Conservation (phyloP, 2,888 invertebrate genomes). For the Ptycholaimellus sp. region DNA sequence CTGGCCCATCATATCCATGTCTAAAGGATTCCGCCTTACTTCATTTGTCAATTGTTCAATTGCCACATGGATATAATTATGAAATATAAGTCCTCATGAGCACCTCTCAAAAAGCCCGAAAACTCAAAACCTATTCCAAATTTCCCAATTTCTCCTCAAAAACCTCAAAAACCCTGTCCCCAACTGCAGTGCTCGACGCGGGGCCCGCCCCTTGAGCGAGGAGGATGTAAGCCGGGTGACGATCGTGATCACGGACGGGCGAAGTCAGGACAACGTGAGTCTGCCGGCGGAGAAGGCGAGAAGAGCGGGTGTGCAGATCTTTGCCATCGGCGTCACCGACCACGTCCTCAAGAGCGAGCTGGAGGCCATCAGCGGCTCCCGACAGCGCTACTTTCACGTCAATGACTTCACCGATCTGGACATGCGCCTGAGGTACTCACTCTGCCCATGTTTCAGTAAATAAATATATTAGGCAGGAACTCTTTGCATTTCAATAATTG, state of each 20-base stretch:
- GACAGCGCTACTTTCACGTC: slow-evolving; percentile 23
- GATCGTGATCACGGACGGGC: slow-evolving; percentile 28
- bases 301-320: slow-evolving; percentile 18
- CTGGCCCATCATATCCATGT: no score
- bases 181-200: not conserved
- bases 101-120: no score
- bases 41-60: no score
- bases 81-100: no score
- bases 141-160: no score
- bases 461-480: no score
- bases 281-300: slow-evolving; percentile 22
- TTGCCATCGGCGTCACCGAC: slow-evolving; percentile 27
- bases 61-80: no score
- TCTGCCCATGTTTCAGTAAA: no score
- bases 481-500: no score
- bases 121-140: no score
- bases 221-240: slow-evolving; percentile 22
- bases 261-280: slow-evolving; percentile 26
- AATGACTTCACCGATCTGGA: slow-evolving; percentile 22
- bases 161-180: not conserved
- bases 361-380: slow-evolving; percentile 22
- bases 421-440: slow-evolving; percentile 4
- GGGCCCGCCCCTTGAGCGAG: slow-evolving; percentile 7
- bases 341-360: slow-evolving; percentile 23
- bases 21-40: no score